Base-by-base conservation (phyloP, 2,888 invertebrate genomes). In the Pollenia amentaria region DNA sequence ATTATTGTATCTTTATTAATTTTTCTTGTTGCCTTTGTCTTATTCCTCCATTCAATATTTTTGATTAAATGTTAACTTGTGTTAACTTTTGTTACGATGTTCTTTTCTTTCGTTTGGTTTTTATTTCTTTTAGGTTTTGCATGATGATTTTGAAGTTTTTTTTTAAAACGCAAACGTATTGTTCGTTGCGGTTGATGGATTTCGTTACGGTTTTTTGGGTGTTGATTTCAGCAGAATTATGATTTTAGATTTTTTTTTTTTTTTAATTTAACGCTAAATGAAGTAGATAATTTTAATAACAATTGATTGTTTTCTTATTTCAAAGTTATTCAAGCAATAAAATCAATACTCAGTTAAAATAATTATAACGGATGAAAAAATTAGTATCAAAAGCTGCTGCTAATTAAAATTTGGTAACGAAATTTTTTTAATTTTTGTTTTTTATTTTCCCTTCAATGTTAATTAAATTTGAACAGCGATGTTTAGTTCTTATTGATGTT, bases 211-310 rank as follows among this genome's bases (percentile, higher is more conserved):
- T 70, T 69, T 75, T 18, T 53, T 60, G 60, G 44, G 48, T 67
- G 65, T 53, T 73, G 65, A 18, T 78, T 62, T 60, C n/a, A 21
- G 18, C 70, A 38, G 7, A 7, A 62, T 16, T 42, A 29, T 73
- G 72, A 16, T 55, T 53, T 44, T 42, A 67, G n/a, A 48, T 42
- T 29, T 73, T 67, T 48, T 55, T n/a, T n/a, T n/a, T 16, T 57
- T 87, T 87, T 87, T 80, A 81, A 87, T 87, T 88, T 85, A 83
- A 87, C 78, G 80, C 67, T 83, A 78, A 88, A 87, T 87, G 81
- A 88, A 88, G 86, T 87, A 85, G 62, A 87, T 85, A 83, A 82
- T 86, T 86, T 77, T 51, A 69, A 83, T 84, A 67, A 60, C 55
- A 62, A 84, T 69, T 16, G 69, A 72, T 72, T 83, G 62, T 51